Evolutionary conservation across 2,797 vertebrate genomes (phyloP), one percentile per base, ranked within the genome.

Genomic region (Mormyrops boulengeri): DNA sequence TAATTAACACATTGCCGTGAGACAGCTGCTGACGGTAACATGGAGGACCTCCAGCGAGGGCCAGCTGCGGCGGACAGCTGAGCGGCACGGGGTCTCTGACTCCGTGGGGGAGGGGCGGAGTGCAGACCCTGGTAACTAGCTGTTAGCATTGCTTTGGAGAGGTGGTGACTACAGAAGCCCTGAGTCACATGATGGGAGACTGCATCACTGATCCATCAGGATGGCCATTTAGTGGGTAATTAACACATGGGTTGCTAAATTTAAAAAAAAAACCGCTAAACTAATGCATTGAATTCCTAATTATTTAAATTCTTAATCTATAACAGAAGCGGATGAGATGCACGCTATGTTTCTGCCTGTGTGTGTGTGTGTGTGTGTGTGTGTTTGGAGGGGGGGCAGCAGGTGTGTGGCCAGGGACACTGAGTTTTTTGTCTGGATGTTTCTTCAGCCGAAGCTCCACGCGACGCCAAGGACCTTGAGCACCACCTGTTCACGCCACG

Each of bases 401-500:
- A 93, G 93, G 92, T 94, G 93, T 91, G 91, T 90, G 85, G 90
- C 90, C 91, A 89, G 84, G 90, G 90, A 95, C 94, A 96, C 93
- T 94, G 85, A 93, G 93, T 93, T 80, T 92, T 94, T 96, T 96
- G 95, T 95, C 95, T 86, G 91, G 91, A 92, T 88, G 91, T 92
- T 92, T 90, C 91, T 92, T 93, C 95, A 84, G 92, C 94, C 91
- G 94, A 94, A 94, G 95, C 95, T 95, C 94, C 93, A 93, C 92
- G 91, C 93, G 95, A 96, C 95, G 93, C 95, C 94, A 93, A 92
- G 89, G 92, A 94, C 92, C 93, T 93, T 93, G 94, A 94, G 90
- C 94, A 93, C 95, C 96, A 96, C 95, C 96, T 96, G 96, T 96
- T 94, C 69, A 89, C 69, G 41, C 89, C 93, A 93, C 93, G 95